Evolutionary conservation across 2,888 invertebrate species (phyloP).

Genomic region (Meiosimyza decipiens): DNA sequence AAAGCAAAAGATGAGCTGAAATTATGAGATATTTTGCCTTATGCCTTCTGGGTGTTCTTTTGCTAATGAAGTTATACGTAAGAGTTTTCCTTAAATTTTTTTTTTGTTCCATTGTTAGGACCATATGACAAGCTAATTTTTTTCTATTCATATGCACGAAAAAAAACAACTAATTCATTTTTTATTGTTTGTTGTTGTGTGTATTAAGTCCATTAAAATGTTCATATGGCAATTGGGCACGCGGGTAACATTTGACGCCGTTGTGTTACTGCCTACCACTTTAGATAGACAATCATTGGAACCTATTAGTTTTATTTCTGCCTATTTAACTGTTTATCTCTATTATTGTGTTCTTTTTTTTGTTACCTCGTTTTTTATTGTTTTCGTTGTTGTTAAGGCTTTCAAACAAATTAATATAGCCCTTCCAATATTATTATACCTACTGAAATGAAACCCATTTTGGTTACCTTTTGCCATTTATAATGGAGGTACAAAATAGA

Average conservation of each 20-base stretch:
- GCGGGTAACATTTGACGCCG: conserved; percentile 30
- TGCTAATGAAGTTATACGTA: conserved; percentile 37
- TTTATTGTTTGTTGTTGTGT: conserved; percentile 18
- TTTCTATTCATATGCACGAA: neutral
- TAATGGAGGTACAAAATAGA: neutral
- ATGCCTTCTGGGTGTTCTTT: conserved; percentile 41
- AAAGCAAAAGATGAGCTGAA: conserved; percentile 19
- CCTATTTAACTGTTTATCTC: conserved; percentile 41
- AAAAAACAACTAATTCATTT: conserved; percentile 16
- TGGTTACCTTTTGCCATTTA: neutral
- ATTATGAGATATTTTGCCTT: conserved; percentile 1
- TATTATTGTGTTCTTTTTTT: conserved; percentile 32
- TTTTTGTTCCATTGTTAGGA: conserved; percentile 5
- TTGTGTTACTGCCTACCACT: conserved; percentile 19
- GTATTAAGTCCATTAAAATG: neutral
- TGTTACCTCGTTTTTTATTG: conserved; percentile 20
- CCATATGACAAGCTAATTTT: conserved; percentile 40
- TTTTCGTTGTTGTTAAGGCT: neutral
- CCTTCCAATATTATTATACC: neutral
- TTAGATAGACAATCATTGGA: conserved; percentile 3
- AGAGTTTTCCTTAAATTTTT: neutral
- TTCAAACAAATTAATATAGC: conserved; percentile 17
- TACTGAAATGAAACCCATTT: conserved; percentile 8
- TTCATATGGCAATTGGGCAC: conserved; percentile 9
- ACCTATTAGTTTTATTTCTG: neutral